Conservation (phyloP, 2,888 invertebrate genomes). For the Drosophila falleni region DNA sequence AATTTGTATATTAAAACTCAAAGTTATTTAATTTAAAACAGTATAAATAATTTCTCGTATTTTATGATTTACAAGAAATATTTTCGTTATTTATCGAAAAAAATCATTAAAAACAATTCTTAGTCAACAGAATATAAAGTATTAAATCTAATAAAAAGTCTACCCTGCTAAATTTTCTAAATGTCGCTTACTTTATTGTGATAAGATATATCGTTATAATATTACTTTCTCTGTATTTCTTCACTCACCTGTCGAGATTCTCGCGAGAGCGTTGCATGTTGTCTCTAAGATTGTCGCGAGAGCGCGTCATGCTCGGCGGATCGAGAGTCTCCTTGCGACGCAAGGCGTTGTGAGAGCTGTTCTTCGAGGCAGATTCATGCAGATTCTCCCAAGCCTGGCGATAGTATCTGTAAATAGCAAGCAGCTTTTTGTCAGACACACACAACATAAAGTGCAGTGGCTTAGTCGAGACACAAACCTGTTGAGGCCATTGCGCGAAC, state of each 20-base stretch:
- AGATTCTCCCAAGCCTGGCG: constrained; percentile 97
- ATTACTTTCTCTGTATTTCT: no score
- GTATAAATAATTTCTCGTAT: no score
- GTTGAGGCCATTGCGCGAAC: constrained; percentile 93
- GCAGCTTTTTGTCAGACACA: not conserved
- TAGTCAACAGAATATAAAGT: no score
- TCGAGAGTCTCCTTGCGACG: constrained; percentile 91
- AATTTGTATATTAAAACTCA: no score
- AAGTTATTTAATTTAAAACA: no score
- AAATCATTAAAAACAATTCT: no score
- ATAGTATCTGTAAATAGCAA: constrained; percentile 87
- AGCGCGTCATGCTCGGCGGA: constrained; percentile 86
- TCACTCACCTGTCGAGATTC: constrained; percentile 84
- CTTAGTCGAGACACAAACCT: constrained; percentile 84
- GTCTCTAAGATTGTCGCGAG: constrained; percentile 84
- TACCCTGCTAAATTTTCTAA: no score
- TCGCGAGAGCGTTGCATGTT: constrained; percentile 85
- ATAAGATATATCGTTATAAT: no score
- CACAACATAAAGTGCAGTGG: not conserved
- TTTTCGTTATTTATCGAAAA: no score
- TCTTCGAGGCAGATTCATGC: constrained; percentile 91
- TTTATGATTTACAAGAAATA: no score
- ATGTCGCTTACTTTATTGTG: no score
- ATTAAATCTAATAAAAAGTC: no score
- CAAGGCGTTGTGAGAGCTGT: constrained; percentile 87